phyloP scores from a whole-genome alignment of 2,113 vertebrate species.

The Xiphophorus maculatus region DNA sequence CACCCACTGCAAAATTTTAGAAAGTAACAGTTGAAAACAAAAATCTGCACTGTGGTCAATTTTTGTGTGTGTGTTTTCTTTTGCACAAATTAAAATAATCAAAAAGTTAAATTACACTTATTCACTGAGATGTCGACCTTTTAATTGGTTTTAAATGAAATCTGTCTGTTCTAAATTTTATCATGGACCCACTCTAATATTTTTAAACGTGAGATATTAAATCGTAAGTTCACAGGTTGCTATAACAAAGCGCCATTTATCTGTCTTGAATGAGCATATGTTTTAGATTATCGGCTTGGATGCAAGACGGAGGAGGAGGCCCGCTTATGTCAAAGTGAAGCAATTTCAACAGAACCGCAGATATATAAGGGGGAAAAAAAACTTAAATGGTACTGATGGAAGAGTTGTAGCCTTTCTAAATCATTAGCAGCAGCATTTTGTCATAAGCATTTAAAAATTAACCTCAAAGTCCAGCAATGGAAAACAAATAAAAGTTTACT shows the following conservation, averaged over 20 bases:
- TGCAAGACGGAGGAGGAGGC: conserved; percentile 40
- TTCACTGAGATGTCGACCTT: not conserved
- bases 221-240: conserved; percentile 34
- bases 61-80: not conserved
- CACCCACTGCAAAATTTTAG: not conserved
- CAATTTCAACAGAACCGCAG: not conserved
- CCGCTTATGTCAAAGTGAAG: conserved; percentile 37
- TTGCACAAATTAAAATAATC: not conserved
- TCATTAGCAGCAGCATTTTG: conserved; percentile 36
- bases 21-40: not conserved
- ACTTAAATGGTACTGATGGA: not conserved
- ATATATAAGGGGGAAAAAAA: not conserved
- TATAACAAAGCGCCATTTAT: conserved; percentile 43
- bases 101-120: not conserved
- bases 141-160: not conserved
- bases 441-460: conserved; percentile 3
- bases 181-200: not conserved
- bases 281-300: conserved; percentile 51
- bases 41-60: not conserved
- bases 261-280: conserved; percentile 37
- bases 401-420: conserved; percentile 25
- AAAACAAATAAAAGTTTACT: conserved; percentile 87
- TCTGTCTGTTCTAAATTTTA: not conserved
- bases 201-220: conserved; percentile 17
- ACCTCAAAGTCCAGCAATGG: not conserved